Evolutionary conservation across 2,888 invertebrate species (phyloP), one percentile per base, ranked within the genome.

Genomic region (Anaspis maculata): DNA sequence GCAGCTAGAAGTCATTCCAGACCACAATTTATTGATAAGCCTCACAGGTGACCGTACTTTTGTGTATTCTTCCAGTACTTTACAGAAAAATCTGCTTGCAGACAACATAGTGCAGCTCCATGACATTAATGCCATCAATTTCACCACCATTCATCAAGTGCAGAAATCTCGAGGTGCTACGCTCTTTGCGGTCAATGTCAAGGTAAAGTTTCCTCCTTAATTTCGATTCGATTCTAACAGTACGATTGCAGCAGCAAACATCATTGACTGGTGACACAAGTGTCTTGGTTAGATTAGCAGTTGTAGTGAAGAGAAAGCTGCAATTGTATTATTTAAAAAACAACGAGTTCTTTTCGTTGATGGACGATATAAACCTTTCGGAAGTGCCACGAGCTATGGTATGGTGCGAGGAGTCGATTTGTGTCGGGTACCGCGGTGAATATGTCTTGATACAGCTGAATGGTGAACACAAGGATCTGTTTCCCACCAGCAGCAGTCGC

Each of bases 251-350:
- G 74, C 70, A 69, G 52, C 66, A 68, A 44, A 66, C 61, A n/a
- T 70, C 74, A 3, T 65, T 77, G 26, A 81, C 84, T n/a, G 89
- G 89, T 1, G 80, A 83, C 52, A 75, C 77, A 16, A 79, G 78
- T 41, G 76, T 81, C 2, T 73, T 83, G 9, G 80, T 92, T n/a
- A 74, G 87, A 25, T 69, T 96, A 44, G 90, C 89, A 58, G 90
- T 94, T 13, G 90, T 84, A 13, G 89, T 94, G 0, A 81, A 85
- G 57, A 73, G 86, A 51, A 84, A 83, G 62, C 67, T 92, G 5
- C 86, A 91, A 57, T 66, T 95, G 10, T 95, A 84, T 63, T 88
- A 83, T 57, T 92, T 91, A 76, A 92, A 91, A 61, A 80, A 83
- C 53, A 78, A 85, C 53, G 76, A 79, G 47, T 90, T 92, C 54